A percentile compares a stretch with the other conserved stretches of the same genome.
Conservation (phyloP, 2,797 vertebrate species). For the Phataginus tetradactyla region DNA sequence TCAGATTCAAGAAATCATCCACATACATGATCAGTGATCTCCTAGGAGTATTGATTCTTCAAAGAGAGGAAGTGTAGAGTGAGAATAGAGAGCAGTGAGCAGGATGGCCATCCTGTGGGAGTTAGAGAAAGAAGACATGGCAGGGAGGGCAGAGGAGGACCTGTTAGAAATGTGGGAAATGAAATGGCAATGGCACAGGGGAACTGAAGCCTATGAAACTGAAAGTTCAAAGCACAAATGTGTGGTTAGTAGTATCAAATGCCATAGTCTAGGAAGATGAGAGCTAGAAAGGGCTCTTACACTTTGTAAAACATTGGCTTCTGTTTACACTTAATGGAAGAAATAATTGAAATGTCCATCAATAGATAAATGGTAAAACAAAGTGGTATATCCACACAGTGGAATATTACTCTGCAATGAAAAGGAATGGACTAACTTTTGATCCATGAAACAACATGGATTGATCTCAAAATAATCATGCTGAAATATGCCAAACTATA, state of each 20-base stretch:
- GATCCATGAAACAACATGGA: background rate
- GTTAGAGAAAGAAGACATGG: background rate
- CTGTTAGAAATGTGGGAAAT: background rate
- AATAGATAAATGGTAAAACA: background rate
- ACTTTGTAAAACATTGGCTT: background rate
- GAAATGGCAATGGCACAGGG: accelerated
- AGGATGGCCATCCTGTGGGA: no score
- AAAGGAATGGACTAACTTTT: no score
- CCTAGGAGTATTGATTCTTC: background rate
- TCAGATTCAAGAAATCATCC: background rate
- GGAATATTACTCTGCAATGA: background rate
- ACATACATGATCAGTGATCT: background rate
- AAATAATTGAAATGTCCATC: background rate
- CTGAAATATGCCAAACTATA: background rate
- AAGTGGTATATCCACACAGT: no score
- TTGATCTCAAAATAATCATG: background rate
- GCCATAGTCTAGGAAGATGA: background rate
- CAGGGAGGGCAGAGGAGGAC: accelerated
- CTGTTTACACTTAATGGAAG: background rate
- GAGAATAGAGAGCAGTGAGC: background rate
- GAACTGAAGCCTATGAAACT: background rate
- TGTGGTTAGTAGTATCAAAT: background rate
- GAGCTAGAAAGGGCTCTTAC: background rate
- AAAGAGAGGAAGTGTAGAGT: background rate
- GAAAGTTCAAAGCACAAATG: accelerated